phyloP scores from a whole-genome alignment of 2,797 vertebrate genomes.

The Coilia nasus region DNA sequence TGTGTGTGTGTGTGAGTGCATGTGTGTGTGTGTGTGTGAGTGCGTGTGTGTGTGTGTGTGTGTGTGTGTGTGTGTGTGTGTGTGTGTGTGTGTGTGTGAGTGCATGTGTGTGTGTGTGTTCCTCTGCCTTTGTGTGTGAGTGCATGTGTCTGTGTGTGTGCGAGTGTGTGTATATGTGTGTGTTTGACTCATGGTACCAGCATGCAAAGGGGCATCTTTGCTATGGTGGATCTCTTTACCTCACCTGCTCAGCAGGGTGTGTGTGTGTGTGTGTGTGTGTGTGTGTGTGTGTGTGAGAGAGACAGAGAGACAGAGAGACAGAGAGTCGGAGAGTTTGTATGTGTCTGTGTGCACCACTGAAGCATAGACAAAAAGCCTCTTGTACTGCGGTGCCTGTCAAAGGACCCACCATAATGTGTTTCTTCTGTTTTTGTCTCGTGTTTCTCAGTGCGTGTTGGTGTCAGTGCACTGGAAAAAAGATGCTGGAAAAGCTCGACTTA shows the following conservation, averaged over 20 bases:
- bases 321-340: too few species aligned
- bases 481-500: neutral
- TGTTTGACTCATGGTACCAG: neutral
- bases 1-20: too few species aligned
- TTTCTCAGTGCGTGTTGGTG: neutral
- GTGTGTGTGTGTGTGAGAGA: too few species aligned
- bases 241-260: neutral
- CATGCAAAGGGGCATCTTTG: neutral
- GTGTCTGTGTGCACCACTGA: too few species aligned
- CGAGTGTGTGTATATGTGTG: too few species aligned
- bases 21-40: neutral
- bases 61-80: neutral
- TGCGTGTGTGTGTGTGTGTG: neutral
- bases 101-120: too few species aligned
- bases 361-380: too few species aligned
- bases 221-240: neutral
- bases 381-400: too few species aligned
- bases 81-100: neutral
- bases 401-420: too few species aligned
- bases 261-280: neutral
- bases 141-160: too few species aligned
- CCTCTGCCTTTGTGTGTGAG: too few species aligned
- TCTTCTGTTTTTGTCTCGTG: neutral
- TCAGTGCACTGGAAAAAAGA: neutral
- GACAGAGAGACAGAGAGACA: too few species aligned